phyloP scores from a whole-genome alignment of 2,113 vertebrate species.

The Perccottus glenii region DNA sequence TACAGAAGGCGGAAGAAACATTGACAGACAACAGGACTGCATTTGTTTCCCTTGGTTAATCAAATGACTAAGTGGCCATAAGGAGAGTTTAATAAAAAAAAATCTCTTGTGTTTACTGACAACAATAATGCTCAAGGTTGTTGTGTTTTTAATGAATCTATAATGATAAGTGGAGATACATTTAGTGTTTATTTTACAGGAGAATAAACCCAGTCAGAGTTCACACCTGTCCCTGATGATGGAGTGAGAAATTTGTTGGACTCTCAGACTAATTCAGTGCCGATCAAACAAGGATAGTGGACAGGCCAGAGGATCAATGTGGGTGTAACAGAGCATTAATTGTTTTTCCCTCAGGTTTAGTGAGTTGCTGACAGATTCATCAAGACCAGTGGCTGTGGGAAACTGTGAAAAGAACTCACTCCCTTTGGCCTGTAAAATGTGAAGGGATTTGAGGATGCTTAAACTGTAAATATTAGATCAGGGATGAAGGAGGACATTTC shows the following conservation, averaged over 20 bases:
- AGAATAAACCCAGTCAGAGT: conserved; percentile 1
- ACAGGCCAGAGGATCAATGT: conserved; percentile 38
- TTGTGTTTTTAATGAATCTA: conserved; percentile 12
- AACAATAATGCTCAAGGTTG: conserved; percentile 10
- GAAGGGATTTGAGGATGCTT: conserved; percentile 26
- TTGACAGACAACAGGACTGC: neutral
- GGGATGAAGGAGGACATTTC: conserved; percentile 32
- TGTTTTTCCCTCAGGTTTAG: conserved; percentile 44
- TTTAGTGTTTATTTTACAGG: neutral
- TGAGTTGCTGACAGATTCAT: conserved; percentile 43
- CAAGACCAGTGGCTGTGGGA: conserved; percentile 12
- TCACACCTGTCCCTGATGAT: neutral
- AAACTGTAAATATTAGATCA: conserved; percentile 44
- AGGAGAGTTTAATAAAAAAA: conserved; percentile 23
- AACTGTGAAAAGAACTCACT: conserved; percentile 14
- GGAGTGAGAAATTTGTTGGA: conserved; percentile 10
- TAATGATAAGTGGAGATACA: conserved; percentile 2
- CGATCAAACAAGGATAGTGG: conserved; percentile 18
- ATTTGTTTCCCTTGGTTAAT: conserved; percentile 11
- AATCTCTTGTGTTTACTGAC: conserved; percentile 21
- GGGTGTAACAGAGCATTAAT: conserved; percentile 36
- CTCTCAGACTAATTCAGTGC: neutral
- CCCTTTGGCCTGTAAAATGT: conserved; percentile 21
- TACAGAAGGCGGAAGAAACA: neutral
- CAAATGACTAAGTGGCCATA: conserved; percentile 28